Evolutionary conservation across 2,113 vertebrate genomes (phyloP).

Genomic region (Philantomba maxwellii): DNA sequence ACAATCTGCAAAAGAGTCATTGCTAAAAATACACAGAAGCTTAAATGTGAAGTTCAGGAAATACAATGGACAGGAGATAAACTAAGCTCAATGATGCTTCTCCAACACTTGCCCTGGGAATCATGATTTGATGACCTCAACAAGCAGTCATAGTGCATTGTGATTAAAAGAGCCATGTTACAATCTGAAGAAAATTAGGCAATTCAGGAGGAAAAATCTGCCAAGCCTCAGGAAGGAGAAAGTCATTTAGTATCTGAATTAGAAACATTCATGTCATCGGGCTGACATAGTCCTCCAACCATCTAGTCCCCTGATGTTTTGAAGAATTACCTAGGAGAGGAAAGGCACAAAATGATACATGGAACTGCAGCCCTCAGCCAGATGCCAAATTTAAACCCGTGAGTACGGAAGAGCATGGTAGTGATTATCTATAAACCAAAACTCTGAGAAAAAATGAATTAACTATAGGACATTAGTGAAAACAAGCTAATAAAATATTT

Average conservation of each 20-base stretch:
- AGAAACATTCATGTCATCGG: neutral
- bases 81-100: neutral
- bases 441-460: neutral
- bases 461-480: neutral
- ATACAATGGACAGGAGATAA: neutral
- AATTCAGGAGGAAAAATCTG: neutral
- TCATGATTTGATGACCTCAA: neutral
- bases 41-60: neutral
- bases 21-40: neutral
- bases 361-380: neutral
- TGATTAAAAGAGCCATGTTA: constrained; percentile 32
- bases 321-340: neutral
- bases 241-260: constrained; percentile 11
- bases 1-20: neutral
- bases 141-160: neutral
- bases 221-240: neutral
- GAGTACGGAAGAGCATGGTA: neutral
- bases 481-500: neutral
- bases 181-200: constrained; percentile 34
- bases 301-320: neutral
- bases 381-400: neutral
- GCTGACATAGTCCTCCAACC: neutral
- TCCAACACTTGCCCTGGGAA: neutral
- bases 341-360: neutral
- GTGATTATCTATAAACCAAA: neutral